Evolutionary conservation across 2,113 vertebrate genomes (phyloP).

Genomic region (Oncorhynchus kisutch): DNA sequence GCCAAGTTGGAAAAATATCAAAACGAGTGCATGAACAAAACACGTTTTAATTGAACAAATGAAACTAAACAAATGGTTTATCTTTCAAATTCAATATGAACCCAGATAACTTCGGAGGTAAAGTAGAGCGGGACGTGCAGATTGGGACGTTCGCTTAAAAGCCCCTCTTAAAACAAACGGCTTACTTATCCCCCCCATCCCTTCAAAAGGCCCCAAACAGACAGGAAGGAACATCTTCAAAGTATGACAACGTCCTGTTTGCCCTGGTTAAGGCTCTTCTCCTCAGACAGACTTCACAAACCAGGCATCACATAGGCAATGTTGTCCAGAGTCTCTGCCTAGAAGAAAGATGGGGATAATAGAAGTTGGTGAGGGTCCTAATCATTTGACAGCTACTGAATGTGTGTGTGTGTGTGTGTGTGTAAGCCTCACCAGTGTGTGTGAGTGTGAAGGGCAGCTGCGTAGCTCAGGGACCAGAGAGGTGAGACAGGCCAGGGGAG

Average conservation of each 20-base stretch:
- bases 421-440: slow-evolving; percentile 85
- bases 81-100: neutral
- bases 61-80: neutral
- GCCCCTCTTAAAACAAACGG: neutral
- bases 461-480: slow-evolving; percentile 88
- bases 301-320: slow-evolving; percentile 92
- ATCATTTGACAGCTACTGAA: neutral
- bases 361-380: neutral
- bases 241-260: neutral
- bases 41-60: neutral
- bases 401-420: neutral
- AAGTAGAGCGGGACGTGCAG: neutral
- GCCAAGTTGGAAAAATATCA: neutral
- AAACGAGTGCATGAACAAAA: neutral
- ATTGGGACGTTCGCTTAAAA: neutral
- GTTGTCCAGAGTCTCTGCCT: slow-evolving; percentile 94
- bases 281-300: slow-evolving; percentile 52
- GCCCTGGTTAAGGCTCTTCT: neutral
- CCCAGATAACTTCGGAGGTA: neutral
- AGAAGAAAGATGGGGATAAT: neutral
- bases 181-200: neutral
- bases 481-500: slow-evolving; percentile 86
- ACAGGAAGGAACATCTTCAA: neutral
- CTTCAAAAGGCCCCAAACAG: neutral
- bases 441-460: slow-evolving; percentile 83